Evolutionary conservation across 2,113 vertebrate species (phyloP).

Genomic region (Romanogobio albipinnatus): DNA sequence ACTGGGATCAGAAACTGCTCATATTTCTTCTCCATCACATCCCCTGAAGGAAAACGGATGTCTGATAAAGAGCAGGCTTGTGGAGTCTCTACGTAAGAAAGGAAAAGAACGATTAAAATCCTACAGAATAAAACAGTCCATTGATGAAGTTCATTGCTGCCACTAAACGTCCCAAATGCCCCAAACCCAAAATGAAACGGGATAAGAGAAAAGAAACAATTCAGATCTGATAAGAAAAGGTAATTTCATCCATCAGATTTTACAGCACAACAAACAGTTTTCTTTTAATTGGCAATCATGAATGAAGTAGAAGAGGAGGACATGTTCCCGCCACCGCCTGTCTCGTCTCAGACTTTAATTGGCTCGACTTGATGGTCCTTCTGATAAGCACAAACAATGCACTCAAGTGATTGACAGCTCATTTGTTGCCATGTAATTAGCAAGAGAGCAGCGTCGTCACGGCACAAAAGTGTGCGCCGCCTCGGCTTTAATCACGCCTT

Average conservation of each 20-base stretch:
- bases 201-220: constrained; percentile 68
- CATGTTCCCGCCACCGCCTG: constrained; percentile 68
- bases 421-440: constrained; percentile 79
- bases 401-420: constrained; percentile 78
- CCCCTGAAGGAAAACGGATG: background rate
- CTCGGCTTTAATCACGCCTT: constrained; percentile 44
- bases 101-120: background rate
- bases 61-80: background rate
- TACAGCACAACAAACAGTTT: constrained; percentile 76
- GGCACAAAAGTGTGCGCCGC: constrained; percentile 54
- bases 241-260: constrained; percentile 76
- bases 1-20: background rate
- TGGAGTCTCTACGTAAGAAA: background rate
- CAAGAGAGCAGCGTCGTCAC: constrained; percentile 66
- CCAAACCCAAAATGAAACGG: constrained; percentile 71
- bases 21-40: background rate
- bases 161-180: background rate
- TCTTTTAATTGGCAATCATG: constrained; percentile 83
- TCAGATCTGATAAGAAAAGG: constrained; percentile 77
- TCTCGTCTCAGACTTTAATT: constrained; percentile 77
- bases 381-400: constrained; percentile 80
- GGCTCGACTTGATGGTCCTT: constrained; percentile 79
- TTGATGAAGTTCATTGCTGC: background rate
- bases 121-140: background rate
- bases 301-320: constrained; percentile 77